Evolutionary conservation across 2,888 invertebrate genomes (phyloP), one percentile per base, ranked within the genome.

Genomic region (Aphidius colemani): DNA sequence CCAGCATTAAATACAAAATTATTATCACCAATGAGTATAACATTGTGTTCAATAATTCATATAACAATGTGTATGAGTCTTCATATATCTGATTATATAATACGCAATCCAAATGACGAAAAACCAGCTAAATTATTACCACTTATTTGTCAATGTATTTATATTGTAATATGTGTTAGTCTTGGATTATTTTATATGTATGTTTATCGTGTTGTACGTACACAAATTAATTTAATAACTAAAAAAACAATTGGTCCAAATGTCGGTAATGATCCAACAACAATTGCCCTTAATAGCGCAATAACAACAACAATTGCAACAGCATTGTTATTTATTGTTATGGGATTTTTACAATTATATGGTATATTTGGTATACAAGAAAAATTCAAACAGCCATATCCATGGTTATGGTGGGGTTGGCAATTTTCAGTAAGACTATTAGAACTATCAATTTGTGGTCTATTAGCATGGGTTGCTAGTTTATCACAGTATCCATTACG

Each of bases 321-420:
- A 0, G 94, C 95, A 0, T 83, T 96, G 72, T 84, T 95, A 41
- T 95, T 95, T 77, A 87, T 95, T 10, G 82, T 95, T 39, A 87
- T 94, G 84, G 94, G 94, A 1, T 89, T 89, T 10, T 86, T 95
- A 40, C 95, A 95, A 77, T 88, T 95, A 39, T 95, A 94, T 79
- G 94, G 93, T 2, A 86, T 92, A 56, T 87, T 90, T 74, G 88
- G 87, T 56, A 88, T 90, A 59, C 83, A 78, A 68, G 83, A 82
- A 73, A 72, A 84, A 72, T 78, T 77, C 7, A 71, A 73, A 44
- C 77, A 78, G 39, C 84, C 85, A 0, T 82, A 85, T 66, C 84
- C 86, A 67, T 96, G 96, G 96, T 86, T 95, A 5, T 91, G 95
- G 85, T 96, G 95, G 94, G 91, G 93, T 18, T 95, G 93, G 84